Percentiles rank a stretch among this genome's conserved stretches.
Conservation (phyloP, 2,113 vertebrate species). For the Illadopsis cleaveri region DNA sequence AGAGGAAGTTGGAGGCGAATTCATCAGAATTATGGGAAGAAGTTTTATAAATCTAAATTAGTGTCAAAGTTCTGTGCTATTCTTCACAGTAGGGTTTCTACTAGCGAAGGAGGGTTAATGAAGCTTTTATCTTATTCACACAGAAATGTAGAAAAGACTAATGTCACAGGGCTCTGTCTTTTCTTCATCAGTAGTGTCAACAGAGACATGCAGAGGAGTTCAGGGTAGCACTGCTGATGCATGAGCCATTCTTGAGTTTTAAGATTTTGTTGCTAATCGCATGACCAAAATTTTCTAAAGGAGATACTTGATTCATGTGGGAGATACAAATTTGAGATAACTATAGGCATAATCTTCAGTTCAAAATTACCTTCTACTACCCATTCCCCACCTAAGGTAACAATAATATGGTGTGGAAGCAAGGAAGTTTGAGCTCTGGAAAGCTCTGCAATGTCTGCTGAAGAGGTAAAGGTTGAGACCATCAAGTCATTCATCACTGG, state of each 20-base stretch:
- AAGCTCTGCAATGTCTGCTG: not conserved
- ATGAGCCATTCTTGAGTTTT: not conserved
- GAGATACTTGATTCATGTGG: not conserved
- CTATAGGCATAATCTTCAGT: not conserved
- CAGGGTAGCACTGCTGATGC: not conserved
- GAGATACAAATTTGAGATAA: not conserved
- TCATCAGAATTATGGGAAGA: not conserved
- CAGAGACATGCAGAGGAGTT: not conserved
- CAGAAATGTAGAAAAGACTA: not conserved
- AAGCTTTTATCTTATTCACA: not conserved
- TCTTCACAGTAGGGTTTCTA: not conserved
- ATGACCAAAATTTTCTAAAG: not conserved
- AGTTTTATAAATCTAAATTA: not conserved
- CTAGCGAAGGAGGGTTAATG: not conserved
- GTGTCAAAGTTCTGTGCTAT: not conserved
- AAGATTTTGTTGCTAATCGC: not conserved
- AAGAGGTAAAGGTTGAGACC: not conserved
- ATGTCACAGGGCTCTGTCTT: not conserved
- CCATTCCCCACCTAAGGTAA: not conserved
- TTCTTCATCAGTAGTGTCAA: not conserved
- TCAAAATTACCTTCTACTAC: not conserved
- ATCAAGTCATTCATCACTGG: not conserved
- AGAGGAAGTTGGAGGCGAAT: not conserved
- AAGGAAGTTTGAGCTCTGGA: not conserved
- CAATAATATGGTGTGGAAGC: not conserved